Percentiles rank a stretch among this genome's conserved stretches.
Conservation (phyloP, 2,888 invertebrate species). For the Chymomyza fuscimana region DNA sequence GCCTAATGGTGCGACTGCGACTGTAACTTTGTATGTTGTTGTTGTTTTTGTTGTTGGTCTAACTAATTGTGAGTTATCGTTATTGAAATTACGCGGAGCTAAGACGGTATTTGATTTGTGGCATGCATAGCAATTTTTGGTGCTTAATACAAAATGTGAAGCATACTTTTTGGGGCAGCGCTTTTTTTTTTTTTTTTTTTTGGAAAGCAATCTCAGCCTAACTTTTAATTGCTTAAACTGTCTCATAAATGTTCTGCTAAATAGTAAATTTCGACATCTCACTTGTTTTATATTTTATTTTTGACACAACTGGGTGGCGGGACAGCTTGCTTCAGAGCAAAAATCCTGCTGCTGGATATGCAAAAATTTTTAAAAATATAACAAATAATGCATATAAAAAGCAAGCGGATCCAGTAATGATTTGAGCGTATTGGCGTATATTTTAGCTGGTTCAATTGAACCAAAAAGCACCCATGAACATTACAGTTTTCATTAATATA, state of each 20-base stretch:
- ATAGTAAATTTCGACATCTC: no score
- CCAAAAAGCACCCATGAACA: no score
- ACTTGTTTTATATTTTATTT: no score
- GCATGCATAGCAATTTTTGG: not conserved
- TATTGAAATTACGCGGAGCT: constrained; percentile 19
- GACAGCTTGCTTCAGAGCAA: no score
- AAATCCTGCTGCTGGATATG: constrained; percentile 51
- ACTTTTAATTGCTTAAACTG: no score
- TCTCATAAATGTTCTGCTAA: no score
- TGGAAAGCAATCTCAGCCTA: no score
- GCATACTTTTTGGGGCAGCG: not conserved
- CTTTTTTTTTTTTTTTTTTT: not conserved
- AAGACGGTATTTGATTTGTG: constrained; percentile 21
- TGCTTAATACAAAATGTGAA: not conserved
- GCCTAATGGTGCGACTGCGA: not conserved
- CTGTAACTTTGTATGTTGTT: not conserved
- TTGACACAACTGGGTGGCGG: no score
- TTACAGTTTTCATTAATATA: no score
- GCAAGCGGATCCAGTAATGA: no score
- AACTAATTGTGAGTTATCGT: constrained; percentile 38
- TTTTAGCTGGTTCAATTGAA: no score
- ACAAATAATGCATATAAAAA: constrained; percentile 9
- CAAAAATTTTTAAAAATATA: constrained; percentile 50
- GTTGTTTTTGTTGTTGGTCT: constrained; percentile 14
- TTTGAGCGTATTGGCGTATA: no score